These are phyloP conservation scores for Caerostris extrusa DNA, from an alignment of 1,140 invertebrate species.

Conservation along the genomic window DNA sequence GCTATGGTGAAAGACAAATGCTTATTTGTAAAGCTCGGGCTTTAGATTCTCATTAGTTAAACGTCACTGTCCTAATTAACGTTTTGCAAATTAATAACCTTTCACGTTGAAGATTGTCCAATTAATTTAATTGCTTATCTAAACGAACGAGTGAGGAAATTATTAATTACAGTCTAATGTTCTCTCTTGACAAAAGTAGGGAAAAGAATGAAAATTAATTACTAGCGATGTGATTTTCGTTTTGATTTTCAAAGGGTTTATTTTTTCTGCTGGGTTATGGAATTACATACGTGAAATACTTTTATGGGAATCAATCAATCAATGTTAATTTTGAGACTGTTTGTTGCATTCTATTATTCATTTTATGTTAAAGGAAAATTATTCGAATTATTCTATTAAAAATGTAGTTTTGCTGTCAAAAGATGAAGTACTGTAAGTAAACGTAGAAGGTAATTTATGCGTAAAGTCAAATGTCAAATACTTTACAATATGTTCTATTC, in stretches of 20 bases:
- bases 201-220: slow-evolving; percentile 63
- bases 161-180: slow-evolving; percentile 70
- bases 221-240: neutral
- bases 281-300: too few species aligned
- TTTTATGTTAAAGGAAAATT: too few species aligned
- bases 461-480: too few species aligned
- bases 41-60: slow-evolving; percentile 53
- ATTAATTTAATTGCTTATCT: slow-evolving; percentile 72
- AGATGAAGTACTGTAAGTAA: too few species aligned
- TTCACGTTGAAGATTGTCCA: slow-evolving; percentile 66
- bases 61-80: slow-evolving; percentile 63
- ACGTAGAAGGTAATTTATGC: too few species aligned
- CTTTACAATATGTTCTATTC: too few species aligned
- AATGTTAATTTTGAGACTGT: too few species aligned
- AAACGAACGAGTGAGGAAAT: slow-evolving; percentile 48
- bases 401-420: too few species aligned
- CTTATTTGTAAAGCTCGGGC: neutral
- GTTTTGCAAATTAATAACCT: slow-evolving; percentile 72
- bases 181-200: slow-evolving; percentile 30
- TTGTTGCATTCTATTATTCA: too few species aligned
- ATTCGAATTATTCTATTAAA: too few species aligned
- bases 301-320: too few species aligned
- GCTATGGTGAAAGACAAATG: neutral
- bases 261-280: neutral
- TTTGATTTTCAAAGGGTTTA: neutral